These are phyloP conservation scores for Indicator indicator DNA, from an alignment of 2,113 vertebrate genomes.

Conservation along the genomic window DNA sequence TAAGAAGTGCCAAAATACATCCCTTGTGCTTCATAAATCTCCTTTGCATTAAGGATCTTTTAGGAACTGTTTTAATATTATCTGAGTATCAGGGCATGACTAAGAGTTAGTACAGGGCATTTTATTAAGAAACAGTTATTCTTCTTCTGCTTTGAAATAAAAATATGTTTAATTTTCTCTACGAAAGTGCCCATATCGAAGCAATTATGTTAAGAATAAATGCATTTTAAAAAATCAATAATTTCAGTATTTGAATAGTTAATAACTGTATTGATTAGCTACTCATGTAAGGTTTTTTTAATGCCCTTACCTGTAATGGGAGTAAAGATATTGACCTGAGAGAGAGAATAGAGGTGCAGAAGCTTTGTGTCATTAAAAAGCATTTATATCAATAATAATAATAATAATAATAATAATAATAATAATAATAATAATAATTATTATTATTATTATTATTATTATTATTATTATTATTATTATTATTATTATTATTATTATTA, in stretches of 20 bases:
- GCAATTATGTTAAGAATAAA: neutral
- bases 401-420: neutral
- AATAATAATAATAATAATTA: too few species aligned
- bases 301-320: neutral
- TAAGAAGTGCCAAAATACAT: neutral
- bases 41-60: neutral
- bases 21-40: neutral
- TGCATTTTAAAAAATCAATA: too few species aligned
- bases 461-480: too few species aligned
- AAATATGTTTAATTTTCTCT: neutral
- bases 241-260: neutral
- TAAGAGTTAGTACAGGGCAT: neutral
- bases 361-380: neutral
- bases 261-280: neutral
- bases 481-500: too few species aligned
- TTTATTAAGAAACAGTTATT: neutral
- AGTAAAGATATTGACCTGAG: neutral
- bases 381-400: neutral
- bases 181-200: neutral
- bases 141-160: neutral
- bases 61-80: neutral
- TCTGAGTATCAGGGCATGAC: neutral
- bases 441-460: too few species aligned
- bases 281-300: neutral
- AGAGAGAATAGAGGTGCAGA: neutral